A percentile compares a stretch with the other conserved stretches of the same genome.
These are phyloP conservation scores for Stenchaetothrips biformis DNA, from an alignment of 2,888 invertebrate species.

Conservation along the genomic window DNA sequence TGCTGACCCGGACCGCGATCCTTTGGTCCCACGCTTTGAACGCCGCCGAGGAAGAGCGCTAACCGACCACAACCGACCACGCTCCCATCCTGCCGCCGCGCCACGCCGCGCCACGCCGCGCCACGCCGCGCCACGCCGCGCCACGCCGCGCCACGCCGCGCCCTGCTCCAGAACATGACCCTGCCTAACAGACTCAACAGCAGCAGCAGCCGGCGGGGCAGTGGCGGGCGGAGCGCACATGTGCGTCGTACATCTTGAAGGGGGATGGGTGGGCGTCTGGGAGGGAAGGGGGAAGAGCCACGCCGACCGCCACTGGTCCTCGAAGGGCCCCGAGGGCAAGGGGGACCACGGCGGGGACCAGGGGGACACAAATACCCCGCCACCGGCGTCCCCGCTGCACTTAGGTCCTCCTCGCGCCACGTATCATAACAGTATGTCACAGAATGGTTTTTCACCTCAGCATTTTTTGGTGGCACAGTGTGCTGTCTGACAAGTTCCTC, in stretches of 20 bases:
- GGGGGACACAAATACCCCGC: background rate
- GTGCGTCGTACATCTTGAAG: constrained; percentile 4
- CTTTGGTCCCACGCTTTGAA: too few species aligned
- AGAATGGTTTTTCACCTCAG: too few species aligned
- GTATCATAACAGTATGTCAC: too few species aligned
- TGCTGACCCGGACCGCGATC: too few species aligned
- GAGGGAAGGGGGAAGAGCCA: background rate
- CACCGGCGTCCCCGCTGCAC: too few species aligned
- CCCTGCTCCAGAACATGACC: constrained; percentile 12
- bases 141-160: background rate
- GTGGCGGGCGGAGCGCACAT: background rate
- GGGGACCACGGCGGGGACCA: background rate
- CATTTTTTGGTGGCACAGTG: too few species aligned
- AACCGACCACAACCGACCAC: too few species aligned
- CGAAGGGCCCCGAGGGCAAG: background rate
- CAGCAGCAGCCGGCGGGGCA: background rate
- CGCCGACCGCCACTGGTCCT: background rate
- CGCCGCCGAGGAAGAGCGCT: too few species aligned
- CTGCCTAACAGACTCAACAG: background rate
- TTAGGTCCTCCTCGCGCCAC: too few species aligned
- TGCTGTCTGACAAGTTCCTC: too few species aligned
- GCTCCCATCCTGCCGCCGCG: too few species aligned
- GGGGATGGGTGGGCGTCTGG: constrained; percentile 8
- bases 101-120: background rate
- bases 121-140: background rate